Evolutionary conservation across 2,888 invertebrate genomes (phyloP).

Genomic region (Perizoma affinitatum): DNA sequence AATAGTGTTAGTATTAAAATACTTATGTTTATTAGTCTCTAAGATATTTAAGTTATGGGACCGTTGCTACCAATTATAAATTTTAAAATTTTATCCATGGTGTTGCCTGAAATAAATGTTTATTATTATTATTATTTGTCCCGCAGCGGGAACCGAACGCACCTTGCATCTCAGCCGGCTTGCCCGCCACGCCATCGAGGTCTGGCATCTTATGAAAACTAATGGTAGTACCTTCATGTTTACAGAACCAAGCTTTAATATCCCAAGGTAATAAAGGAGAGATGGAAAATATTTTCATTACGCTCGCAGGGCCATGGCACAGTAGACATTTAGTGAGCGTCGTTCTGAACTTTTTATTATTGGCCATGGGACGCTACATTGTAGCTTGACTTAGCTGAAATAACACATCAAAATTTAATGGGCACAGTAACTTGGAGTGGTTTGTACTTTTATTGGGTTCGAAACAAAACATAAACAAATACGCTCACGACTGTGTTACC

Average conservation of each 20-base stretch:
- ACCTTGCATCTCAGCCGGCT: no score
- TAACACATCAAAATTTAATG: constrained; percentile 29
- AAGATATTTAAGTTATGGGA: no score
- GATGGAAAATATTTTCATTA: constrained; percentile 78
- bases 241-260: constrained; percentile 72
- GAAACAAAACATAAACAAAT: not conserved
- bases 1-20: no score
- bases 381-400: constrained; percentile 27
- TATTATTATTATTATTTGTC: no score
- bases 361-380: constrained; percentile 34
- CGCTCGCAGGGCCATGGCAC: constrained; percentile 58
- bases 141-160: no score
- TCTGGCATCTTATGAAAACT: constrained; percentile 17
- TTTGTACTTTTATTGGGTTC: constrained; percentile 14
- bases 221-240: constrained; percentile 49
- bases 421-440: constrained; percentile 22
- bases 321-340: constrained; percentile 51
- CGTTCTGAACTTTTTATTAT: constrained; percentile 66
- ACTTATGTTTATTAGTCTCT: no score
- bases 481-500: no score
- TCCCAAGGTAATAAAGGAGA: constrained; percentile 67
- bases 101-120: no score
- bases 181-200: no score
- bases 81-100: no score
- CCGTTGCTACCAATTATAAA: no score